Percentiles rank a stretch among this genome's conserved stretches.
These are phyloP conservation scores for Malaclemys terrapin DNA, from an alignment of 2,113 vertebrate species.

Conservation along the genomic window DNA sequence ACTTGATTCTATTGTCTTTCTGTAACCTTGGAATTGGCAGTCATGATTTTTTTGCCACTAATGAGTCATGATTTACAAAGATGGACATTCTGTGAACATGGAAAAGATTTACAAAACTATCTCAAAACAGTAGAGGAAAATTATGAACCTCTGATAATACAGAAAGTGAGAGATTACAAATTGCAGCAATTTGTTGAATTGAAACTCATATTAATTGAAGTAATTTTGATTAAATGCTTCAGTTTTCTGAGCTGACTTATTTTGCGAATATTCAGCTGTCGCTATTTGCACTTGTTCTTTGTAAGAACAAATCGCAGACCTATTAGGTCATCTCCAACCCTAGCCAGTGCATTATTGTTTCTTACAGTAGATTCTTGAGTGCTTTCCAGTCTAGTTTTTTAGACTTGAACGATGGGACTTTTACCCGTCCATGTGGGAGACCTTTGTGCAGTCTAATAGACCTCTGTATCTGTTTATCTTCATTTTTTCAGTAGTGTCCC, in stretches of 20 bases:
- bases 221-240: background rate
- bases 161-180: background rate
- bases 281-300: constrained; percentile 34
- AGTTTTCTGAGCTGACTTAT: background rate
- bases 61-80: constrained; percentile 67
- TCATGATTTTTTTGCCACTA: constrained; percentile 11
- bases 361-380: constrained; percentile 15
- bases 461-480: background rate
- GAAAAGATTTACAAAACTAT: constrained; percentile 51
- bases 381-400: constrained; percentile 13
- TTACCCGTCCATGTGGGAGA: background rate
- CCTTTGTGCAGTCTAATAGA: background rate
- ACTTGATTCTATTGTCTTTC: constrained; percentile 41
- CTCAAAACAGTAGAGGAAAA: background rate
- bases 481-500: background rate
- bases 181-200: background rate
- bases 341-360: constrained; percentile 18
- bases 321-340: constrained; percentile 32
- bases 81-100: constrained; percentile 49
- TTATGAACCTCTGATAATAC: background rate
- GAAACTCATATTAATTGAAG: background rate
- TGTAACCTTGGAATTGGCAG: constrained; percentile 68
- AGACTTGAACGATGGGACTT: background rate
- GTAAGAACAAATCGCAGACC: constrained; percentile 18
- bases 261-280: background rate